Base-by-base conservation (phyloP, 2,888 invertebrate genomes). In the Ectemnius continuus region DNA sequence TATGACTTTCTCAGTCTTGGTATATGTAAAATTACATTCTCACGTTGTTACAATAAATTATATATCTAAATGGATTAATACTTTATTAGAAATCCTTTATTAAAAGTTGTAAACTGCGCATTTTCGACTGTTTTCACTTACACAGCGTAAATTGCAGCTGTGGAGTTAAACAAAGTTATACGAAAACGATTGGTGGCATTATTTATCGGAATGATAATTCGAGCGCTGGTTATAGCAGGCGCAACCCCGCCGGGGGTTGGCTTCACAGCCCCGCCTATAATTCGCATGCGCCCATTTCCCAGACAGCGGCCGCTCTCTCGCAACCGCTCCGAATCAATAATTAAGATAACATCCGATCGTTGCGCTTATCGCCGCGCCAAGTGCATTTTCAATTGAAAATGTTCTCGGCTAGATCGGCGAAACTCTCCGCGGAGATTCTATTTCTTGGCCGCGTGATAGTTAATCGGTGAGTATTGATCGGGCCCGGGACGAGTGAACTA, bases 241-340 rank as follows among this genome's bases (percentile, higher is more conserved):
- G 70, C 67, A 78, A 36, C 67, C 75, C 75, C 75, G 69, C 60
- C 23, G 11, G 36, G 36, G 77, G 77, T 18, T 56, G 67, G 67
- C 70, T 47, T 71, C 67, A 67, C 79, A 61, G 75, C 75, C 77
- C 77, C 79, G 70, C 75, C 80, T 80, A 80, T 80, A 77, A 80
- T 75, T 80, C 79, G 79, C 80, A 80, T 80, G 80, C 80, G 80
- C 77, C 67, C 77, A 77, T 80, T 73, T 77, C 73, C 73, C 80
- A 80, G 79, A 79, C 80, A 75, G 63, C 79, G 72, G n/a, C 56
- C 74, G 69, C 74, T 70, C 36, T 36, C 36, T 36, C 76, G 47
- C 74, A 61, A 68, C 79, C 75, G 68, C 65, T 70, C 67, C 67
- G 69, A 79, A 80, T 80, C 80, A 79, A 79, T 80, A 79, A 80